These are phyloP conservation scores for Anthopleura sola DNA, from an alignment of 64 coral and sea anemone species.

Conservation along the genomic window DNA sequence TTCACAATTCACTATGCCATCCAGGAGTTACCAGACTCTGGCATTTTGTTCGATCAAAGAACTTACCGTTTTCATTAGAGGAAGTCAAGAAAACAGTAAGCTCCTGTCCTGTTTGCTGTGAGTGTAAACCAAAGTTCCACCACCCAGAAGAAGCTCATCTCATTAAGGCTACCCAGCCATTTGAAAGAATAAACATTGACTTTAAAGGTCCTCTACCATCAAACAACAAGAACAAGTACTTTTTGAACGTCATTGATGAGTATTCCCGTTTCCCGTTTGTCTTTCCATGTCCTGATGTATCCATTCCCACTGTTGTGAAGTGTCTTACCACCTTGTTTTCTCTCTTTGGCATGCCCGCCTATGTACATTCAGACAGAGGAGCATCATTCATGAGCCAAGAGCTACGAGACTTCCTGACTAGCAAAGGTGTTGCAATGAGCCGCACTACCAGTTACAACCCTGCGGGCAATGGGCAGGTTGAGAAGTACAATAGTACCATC, in stretches of 20 bases:
- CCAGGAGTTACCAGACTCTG: conserved; percentile 18
- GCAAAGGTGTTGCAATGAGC: conserved; percentile 37
- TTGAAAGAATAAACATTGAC: conserved; percentile 65
- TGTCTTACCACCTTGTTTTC: conserved; percentile 57
- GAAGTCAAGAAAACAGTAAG: conserved; percentile 20
- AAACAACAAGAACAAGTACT: conserved; percentile 46
- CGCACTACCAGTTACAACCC: conserved; percentile 54
- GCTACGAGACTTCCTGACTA: conserved; percentile 18
- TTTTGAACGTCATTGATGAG: conserved; percentile 50
- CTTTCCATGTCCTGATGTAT: conserved; percentile 47
- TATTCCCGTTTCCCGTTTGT: conserved; percentile 55
- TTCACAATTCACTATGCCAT: conserved; percentile 26
- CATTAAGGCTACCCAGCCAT: conserved; percentile 50
- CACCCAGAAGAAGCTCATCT: conserved; percentile 49
- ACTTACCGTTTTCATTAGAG: conserved; percentile 30
- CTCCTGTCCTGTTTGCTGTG: no score
- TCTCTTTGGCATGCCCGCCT: conserved; percentile 53
- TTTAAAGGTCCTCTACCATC: conserved; percentile 49
- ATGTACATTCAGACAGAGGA: conserved; percentile 54
- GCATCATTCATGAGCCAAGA: conserved; percentile 41
- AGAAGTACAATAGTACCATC: conserved; percentile 38
- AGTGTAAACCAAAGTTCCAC: conserved; percentile 5
- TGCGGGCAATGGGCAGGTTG: conserved; percentile 33
- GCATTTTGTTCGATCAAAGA: no score
- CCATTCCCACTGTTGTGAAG: conserved; percentile 34